Evolutionary conservation across 2,797 vertebrate species (phyloP).

Genomic region (Pipistrellus nathusii): DNA sequence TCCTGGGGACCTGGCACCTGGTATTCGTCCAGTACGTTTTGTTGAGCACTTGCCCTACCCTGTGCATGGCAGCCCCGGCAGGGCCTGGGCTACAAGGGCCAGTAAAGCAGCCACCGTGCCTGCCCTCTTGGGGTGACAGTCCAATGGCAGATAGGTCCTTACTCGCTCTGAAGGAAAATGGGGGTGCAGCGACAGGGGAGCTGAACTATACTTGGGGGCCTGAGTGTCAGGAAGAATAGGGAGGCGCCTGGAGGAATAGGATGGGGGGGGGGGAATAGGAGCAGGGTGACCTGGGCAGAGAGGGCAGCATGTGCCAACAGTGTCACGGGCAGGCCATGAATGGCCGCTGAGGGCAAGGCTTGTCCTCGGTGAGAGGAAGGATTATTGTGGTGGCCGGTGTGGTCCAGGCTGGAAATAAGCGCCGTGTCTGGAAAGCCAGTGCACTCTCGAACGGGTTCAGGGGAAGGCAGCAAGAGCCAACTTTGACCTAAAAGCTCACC

Average conservation of each 20-base stretch:
- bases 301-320: neutral
- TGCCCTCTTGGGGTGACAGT: neutral
- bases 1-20: neutral
- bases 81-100: neutral
- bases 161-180: neutral
- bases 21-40: neutral
- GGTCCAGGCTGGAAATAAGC: neutral
- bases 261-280: neutral
- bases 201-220: neutral
- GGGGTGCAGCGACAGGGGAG: neutral
- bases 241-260: neutral
- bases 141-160: neutral
- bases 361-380: neutral
- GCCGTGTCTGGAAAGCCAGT: neutral
- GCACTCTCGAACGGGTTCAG: neutral
- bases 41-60: neutral
- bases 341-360: neutral
- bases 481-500: neutral
- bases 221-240: neutral
- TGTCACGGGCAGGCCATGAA: neutral
- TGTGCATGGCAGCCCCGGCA: neutral
- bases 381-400: neutral
- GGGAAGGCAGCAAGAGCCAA: slow-evolving; percentile 1
- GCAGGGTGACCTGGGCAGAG: neutral
- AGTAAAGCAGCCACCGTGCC: neutral